These are phyloP conservation scores for Melipona bicolor DNA, from an alignment of 2,888 invertebrate species.

Conservation along the genomic window DNA sequence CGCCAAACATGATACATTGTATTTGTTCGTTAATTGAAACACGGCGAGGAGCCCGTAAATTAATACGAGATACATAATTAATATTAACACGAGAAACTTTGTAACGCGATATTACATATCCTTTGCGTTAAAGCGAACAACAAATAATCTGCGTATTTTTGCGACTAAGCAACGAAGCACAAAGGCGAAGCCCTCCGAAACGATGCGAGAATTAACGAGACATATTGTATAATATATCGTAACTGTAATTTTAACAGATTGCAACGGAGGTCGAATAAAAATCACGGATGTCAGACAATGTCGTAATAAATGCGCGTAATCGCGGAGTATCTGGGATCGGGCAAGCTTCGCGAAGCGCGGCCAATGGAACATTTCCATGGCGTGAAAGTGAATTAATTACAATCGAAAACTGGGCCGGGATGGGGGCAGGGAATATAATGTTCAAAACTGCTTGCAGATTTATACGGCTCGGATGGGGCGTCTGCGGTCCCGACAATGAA, in stretches of 20 bases:
- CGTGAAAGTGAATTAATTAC: slow-evolving; percentile 11
- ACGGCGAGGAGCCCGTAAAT: not conserved
- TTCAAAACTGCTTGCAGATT: slow-evolving; percentile 27
- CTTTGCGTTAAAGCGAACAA: not conserved
- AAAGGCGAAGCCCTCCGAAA: not conserved
- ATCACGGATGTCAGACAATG: not conserved
- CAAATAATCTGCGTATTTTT: not conserved
- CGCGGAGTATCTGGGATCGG: too few relatives aligned
- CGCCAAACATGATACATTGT: not conserved
- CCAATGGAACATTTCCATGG: not conserved
- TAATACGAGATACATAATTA: not conserved
- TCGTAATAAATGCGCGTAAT: not conserved
- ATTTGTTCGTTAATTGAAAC: not conserved
- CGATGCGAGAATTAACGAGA: not conserved
- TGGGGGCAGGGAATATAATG: not conserved
- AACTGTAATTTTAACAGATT: not conserved
- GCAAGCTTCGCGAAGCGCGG: not conserved
- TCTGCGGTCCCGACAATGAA: slow-evolving; percentile 41
- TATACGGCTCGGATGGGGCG: slow-evolving; percentile 17
- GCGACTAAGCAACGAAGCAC: not conserved
- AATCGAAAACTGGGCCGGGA: not conserved
- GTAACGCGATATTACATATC: not conserved
- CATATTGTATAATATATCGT: too few relatives aligned
- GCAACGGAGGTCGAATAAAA: not conserved
- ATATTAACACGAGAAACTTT: not conserved